These are phyloP conservation scores for Agriopis leucophaearia DNA, from an alignment of 2,888 invertebrate species.

Conservation along the genomic window DNA sequence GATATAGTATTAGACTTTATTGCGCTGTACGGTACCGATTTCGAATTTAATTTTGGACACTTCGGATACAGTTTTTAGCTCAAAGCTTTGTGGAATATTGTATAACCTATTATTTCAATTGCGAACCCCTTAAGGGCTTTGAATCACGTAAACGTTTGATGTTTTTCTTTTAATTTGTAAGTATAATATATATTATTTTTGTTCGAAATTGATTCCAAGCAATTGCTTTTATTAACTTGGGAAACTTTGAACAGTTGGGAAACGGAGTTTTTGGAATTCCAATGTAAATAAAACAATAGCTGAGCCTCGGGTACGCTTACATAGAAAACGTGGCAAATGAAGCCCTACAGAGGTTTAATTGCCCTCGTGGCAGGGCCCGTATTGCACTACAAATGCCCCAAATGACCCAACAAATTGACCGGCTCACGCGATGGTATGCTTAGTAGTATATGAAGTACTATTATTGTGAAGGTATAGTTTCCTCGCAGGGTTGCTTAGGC, in stretches of 20 bases:
- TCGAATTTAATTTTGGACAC: slow-evolving; percentile 53
- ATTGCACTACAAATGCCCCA: slow-evolving; percentile 70
- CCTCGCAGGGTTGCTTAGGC: slow-evolving; percentile 21
- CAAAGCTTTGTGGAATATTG: slow-evolving; percentile 33
- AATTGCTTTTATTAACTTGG: slow-evolving; percentile 14
- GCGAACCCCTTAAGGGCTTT: slow-evolving; percentile 16
- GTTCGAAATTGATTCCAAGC: not conserved
- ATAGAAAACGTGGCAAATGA: slow-evolving; percentile 61
- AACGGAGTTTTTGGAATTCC: slow-evolving; percentile 15
- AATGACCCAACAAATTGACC: slow-evolving; percentile 83
- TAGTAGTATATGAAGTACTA: slow-evolving; percentile 45
- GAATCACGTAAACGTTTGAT: slow-evolving; percentile 21
- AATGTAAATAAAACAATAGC: slow-evolving; percentile 24
- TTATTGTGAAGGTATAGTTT: slow-evolving; percentile 15
- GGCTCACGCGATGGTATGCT: slow-evolving; percentile 77
- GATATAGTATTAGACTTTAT: slow-evolving; percentile 57
- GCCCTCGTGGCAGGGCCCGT: slow-evolving; percentile 72
- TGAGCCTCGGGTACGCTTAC: slow-evolving; percentile 23
- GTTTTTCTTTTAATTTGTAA: slow-evolving; percentile 22
- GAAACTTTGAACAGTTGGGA: slow-evolving; percentile 10
- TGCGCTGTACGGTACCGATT: slow-evolving; percentile 51
- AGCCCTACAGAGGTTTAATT: slow-evolving; percentile 80
- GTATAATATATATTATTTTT: slow-evolving; percentile 9
- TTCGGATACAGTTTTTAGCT: slow-evolving; percentile 43
- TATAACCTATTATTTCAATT: slow-evolving; percentile 15